Evolutionary conservation across 2,888 invertebrate genomes (phyloP), one percentile per base, ranked within the genome.

Genomic region (Pseudococcus viburni): DNA sequence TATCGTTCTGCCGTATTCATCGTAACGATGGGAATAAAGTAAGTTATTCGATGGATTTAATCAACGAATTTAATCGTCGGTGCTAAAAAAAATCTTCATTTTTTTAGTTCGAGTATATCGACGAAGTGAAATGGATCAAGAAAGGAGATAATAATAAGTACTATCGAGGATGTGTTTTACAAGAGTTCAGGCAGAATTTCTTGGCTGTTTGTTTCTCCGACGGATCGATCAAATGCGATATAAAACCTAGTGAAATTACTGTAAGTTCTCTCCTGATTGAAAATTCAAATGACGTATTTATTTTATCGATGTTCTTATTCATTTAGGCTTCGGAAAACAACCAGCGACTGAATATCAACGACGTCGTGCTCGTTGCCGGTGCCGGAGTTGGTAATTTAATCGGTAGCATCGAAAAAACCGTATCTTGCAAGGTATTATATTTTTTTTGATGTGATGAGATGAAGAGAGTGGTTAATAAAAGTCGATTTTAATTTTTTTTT

Each of bases 201-300:
- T 94, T 93, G 90, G 93, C 93, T 90, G 94, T 95, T 5, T 93
- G 94, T 89, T 95, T 95, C 91, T 92, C 92, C n/a, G 94, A 94
- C 90, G 92, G 93, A 64, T 94, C 94, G 26, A 93, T 93, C 90
- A 94, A 94, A 89, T 93, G 94, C 46, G 93, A 94, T 91, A 92
- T 94, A 73, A 92, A 93, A 86, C 93, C 93, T 19, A 91, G 92
- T 85, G 93, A 94, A 90, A 93, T 94, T 90, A 91, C 92, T 90
- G 93, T 94, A 89, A 46, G 77, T 46, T 85, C 0, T 0, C 39
- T 19, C 9, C n/a, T 1, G 15, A 33, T n/a, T 19, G 51, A 15
- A 51, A 51, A 2, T 51, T 51, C 11, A 2, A 0, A 51, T 11
- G 42, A 42, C 12, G 15, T 68, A 3, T n/a, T 55, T 55, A 55